These are phyloP conservation scores for Brachionus plicatilis DNA, from an alignment of 1,140 invertebrate species.

Conservation along the genomic window DNA sequence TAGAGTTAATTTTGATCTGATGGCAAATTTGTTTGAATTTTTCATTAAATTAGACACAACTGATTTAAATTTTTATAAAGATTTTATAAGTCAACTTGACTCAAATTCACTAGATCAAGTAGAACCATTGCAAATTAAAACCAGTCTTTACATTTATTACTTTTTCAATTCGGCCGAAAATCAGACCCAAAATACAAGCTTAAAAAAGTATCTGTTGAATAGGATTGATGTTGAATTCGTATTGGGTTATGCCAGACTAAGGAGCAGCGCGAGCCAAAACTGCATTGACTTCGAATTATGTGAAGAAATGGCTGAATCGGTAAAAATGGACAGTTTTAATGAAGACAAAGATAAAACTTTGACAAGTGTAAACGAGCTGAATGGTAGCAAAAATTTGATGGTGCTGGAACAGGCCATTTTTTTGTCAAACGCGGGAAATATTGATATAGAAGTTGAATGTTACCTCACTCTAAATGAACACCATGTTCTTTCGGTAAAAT, in stretches of 20 bases:
- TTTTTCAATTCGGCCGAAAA: neutral
- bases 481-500: neutral
- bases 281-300: slow-evolving; percentile 12
- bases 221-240: neutral
- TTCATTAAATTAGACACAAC: slow-evolving; percentile 1
- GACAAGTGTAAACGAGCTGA: neutral
- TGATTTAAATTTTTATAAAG: neutral
- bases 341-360: neutral
- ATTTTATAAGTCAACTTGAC: neutral
- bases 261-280: neutral
- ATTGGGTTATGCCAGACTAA: neutral
- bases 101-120: neutral
- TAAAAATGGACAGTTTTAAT: neutral
- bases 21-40: slow-evolving; percentile 21
- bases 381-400: neutral
- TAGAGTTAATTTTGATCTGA: neutral
- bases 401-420: neutral
- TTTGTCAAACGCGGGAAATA: slow-evolving; percentile 24
- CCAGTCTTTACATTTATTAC: slow-evolving; percentile 21
- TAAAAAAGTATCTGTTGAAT: slow-evolving; percentile 9
- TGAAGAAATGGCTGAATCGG: neutral
- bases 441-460: slow-evolving; percentile 26
- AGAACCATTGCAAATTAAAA: neutral
- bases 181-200: neutral
- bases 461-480: neutral